A percentile compares a stretch with the other conserved stretches of the same genome.
Conservation (phyloP, 2,888 invertebrate species). For the Serrognathus titanus region DNA sequence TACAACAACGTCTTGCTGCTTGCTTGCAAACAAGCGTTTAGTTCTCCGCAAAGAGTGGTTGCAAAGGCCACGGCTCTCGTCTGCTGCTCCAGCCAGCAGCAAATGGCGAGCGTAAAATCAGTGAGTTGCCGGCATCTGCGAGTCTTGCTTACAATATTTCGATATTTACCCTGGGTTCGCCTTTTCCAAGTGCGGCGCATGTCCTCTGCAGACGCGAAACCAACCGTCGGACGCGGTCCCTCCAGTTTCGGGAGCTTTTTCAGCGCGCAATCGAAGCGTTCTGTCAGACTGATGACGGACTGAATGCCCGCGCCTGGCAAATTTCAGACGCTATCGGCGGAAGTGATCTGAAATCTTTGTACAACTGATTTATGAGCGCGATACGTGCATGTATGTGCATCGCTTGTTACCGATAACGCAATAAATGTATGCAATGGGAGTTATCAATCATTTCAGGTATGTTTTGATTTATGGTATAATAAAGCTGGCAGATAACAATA, state of each 20-base stretch:
- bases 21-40: conserved; percentile 26
- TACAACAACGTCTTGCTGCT: background rate
- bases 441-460: conserved; percentile 8
- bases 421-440: conserved; percentile 8
- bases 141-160: conserved; percentile 23
- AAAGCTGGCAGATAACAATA: too few relatives aligned
- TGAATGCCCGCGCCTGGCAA: background rate
- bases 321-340: background rate
- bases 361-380: background rate
- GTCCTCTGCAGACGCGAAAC: conserved; percentile 8
- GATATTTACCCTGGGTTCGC: conserved; percentile 17
- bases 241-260: background rate
- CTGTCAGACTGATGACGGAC: background rate
- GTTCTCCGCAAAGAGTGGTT: conserved; percentile 24
- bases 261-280: background rate
- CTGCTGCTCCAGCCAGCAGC: conserved; percentile 22
- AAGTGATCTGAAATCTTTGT: too few relatives aligned
- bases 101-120: conserved; percentile 31
- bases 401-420: background rate
- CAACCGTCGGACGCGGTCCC: background rate
- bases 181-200: conserved; percentile 9
- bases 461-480: background rate
- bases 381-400: background rate
- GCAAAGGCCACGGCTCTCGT: conserved; percentile 32
- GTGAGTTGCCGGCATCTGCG: conserved; percentile 41